phyloP scores from a whole-genome alignment of 2,113 vertebrate genomes.

The Mobula hypostoma region DNA sequence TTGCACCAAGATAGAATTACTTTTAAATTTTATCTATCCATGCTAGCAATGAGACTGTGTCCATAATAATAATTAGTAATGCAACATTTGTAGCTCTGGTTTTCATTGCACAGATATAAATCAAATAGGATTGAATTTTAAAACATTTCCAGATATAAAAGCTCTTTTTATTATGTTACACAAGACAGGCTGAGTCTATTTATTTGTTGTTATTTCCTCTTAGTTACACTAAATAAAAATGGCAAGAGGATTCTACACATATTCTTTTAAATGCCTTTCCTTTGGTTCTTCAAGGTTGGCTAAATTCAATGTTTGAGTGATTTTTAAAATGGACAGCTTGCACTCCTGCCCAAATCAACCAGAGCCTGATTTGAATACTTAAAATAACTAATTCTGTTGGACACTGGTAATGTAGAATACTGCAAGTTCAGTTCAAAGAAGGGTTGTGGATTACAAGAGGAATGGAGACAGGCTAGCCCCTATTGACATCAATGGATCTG shows the following conservation, averaged over 20 bases:
- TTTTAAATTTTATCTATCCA: conserved; percentile 31
- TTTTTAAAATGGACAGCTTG: neutral
- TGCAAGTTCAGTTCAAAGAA: too few species aligned
- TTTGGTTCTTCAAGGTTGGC: neutral
- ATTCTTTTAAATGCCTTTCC: too few species aligned
- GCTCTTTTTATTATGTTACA: neutral
- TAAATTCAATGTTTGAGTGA: neutral
- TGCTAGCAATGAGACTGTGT: neutral
- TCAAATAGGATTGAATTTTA: neutral
- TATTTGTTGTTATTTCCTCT: neutral
- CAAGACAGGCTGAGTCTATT: neutral
- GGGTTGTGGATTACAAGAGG: too few species aligned
- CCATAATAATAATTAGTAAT: conserved; percentile 6
- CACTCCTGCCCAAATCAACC: neutral
- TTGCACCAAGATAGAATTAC: conserved; percentile 18
- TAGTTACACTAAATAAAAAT: neutral
- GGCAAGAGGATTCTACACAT: neutral
- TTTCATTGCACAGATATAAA: neutral
- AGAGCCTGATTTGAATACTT: neutral
- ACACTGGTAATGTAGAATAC: too few species aligned
- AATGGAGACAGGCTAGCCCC: too few species aligned
- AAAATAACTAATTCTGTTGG: neutral
- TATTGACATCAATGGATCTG: too few species aligned
- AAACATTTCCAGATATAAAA: neutral
- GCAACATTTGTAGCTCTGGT: neutral